Evolutionary conservation across 2,113 vertebrate genomes (phyloP).

Genomic region (Elgaria multicarinata): DNA sequence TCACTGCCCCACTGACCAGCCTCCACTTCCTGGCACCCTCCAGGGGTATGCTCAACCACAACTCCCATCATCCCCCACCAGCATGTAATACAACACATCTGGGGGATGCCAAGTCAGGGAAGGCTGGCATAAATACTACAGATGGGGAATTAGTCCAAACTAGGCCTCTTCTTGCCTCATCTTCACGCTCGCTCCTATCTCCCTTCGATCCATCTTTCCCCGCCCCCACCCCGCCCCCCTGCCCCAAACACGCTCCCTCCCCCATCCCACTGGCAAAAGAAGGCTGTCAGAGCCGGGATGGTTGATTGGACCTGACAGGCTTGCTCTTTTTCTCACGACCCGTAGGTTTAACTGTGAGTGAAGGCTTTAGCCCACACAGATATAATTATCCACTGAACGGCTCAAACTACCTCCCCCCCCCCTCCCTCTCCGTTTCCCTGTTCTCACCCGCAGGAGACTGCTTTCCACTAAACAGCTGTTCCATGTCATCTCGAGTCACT

Average conservation of each 20-base stretch:
- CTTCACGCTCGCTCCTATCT: neutral
- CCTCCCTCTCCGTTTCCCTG: neutral
- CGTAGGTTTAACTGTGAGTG: conserved; percentile 26
- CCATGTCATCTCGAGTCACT: conserved; percentile 28
- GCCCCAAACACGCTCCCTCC: neutral
- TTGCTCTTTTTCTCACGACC: conserved; percentile 82
- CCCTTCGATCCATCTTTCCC: neutral
- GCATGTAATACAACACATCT: too few relatives aligned
- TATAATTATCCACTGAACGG: conserved; percentile 26
- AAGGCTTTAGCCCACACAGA: neutral
- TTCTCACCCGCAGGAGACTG: conserved; percentile 17
- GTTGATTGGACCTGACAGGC: conserved; percentile 84
- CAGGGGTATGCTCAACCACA: too few relatives aligned
- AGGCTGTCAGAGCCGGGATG: conserved; percentile 55
- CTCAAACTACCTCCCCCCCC: neutral
- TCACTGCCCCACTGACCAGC: too few relatives aligned
- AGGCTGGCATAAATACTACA: neutral
- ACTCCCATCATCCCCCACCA: too few relatives aligned
- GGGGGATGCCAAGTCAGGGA: too few relatives aligned
- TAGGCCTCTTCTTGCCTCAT: neutral
- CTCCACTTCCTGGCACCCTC: too few relatives aligned
- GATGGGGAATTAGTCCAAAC: neutral
- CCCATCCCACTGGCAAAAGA: neutral
- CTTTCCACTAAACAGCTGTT: conserved; percentile 57
- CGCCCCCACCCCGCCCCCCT: neutral